Conservation (phyloP, 2,888 invertebrate species). For the Phorcus lineatus region DNA sequence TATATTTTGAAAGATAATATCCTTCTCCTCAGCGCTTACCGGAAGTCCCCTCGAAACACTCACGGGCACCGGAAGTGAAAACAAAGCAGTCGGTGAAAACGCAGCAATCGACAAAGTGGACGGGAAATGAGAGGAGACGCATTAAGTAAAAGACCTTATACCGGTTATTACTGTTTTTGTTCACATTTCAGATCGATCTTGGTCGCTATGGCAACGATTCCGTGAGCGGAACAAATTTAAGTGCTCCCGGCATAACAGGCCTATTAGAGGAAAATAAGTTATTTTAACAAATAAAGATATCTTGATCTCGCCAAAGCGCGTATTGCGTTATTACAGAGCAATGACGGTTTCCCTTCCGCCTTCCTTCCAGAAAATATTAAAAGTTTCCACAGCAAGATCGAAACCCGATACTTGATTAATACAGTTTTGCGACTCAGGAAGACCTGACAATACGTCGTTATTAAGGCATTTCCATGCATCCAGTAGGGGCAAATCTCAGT, state of each 20-base stretch:
- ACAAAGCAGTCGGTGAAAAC: conserved; percentile 49
- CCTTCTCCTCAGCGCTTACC: conserved; percentile 44
- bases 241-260: conserved; percentile 46
- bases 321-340: conserved; percentile 37
- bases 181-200: conserved; percentile 49
- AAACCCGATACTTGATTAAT: conserved; percentile 39
- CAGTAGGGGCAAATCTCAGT: conserved; percentile 21
- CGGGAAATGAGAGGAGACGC: conserved; percentile 55
- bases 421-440: conserved; percentile 31
- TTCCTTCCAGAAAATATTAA: conserved; percentile 46
- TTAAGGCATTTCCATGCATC: conserved; percentile 32
- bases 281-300: conserved; percentile 58
- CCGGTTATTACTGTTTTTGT: conserved; percentile 57
- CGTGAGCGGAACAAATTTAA: conserved; percentile 59
- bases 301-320: conserved; percentile 38
- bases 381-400: conserved; percentile 34
- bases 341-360: conserved; percentile 44
- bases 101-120: conserved; percentile 47
- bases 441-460: conserved; percentile 31
- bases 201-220: conserved; percentile 50
- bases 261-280: conserved; percentile 55
- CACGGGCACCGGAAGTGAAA: conserved; percentile 48
- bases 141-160: conserved; percentile 56
- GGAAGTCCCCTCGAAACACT: conserved; percentile 49
- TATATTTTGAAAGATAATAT: conserved; percentile 53